These are phyloP conservation scores for Rhinella marina DNA, from an alignment of 2,797 vertebrate species.

Conservation along the genomic window DNA sequence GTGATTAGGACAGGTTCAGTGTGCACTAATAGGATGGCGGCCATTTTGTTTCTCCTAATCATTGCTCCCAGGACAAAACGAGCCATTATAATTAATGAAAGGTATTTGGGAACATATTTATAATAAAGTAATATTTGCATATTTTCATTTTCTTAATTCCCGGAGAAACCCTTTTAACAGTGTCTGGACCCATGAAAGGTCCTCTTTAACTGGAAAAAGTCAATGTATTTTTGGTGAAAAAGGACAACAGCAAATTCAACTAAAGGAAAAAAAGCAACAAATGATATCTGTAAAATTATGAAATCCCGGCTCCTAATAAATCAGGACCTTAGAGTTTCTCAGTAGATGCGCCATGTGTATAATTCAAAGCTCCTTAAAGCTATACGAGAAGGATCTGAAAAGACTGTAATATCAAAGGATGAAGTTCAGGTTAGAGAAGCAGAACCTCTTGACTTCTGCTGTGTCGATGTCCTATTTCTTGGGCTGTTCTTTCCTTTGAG, in stretches of 20 bases:
- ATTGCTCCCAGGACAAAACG: too few relatives aligned
- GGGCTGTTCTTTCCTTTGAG: slow-evolving; percentile 55
- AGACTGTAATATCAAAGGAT: slow-evolving; percentile 39
- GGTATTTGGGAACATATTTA: too few relatives aligned
- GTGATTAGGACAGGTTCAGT: too few relatives aligned
- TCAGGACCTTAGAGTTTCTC: neutral
- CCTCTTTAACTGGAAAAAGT: too few relatives aligned
- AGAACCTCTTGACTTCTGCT: slow-evolving; percentile 34
- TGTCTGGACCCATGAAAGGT: too few relatives aligned
- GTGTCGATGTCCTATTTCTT: slow-evolving; percentile 46
- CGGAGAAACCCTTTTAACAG: too few relatives aligned
- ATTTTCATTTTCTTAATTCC: too few relatives aligned
- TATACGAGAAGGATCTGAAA: neutral
- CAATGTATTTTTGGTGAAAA: too few relatives aligned
- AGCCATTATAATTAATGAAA: too few relatives aligned
- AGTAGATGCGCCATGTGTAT: neutral
- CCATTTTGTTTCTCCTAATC: too few relatives aligned
- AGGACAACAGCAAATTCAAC: neutral
- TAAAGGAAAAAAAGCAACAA: neutral
- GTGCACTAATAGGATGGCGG: too few relatives aligned
- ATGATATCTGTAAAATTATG: neutral
- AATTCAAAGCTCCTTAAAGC: neutral
- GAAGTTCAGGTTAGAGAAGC: slow-evolving; percentile 52
- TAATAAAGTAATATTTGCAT: too few relatives aligned
- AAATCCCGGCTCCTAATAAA: neutral